A percentile compares a stretch with the other conserved stretches of the same genome.
Conservation (phyloP, 2,888 invertebrate genomes). For the Platerodrilus igneus region DNA sequence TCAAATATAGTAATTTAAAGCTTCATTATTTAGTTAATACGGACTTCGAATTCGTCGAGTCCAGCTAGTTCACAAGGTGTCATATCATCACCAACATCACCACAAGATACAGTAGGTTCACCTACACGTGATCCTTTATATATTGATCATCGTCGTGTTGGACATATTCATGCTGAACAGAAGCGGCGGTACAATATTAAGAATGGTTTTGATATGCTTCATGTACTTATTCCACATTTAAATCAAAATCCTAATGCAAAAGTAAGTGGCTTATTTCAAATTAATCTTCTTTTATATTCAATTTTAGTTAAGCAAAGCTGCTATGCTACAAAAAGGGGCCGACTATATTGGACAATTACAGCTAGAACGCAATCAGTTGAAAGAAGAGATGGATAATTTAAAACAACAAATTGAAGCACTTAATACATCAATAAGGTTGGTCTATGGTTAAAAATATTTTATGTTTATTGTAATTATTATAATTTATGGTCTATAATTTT, state of each 20-base stretch:
- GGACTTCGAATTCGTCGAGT: constrained; percentile 44
- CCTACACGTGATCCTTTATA: constrained; percentile 52
- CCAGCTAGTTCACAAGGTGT: constrained; percentile 50
- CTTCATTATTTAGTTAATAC: constrained; percentile 27
- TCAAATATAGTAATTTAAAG: neutral
- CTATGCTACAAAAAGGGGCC: constrained; percentile 94
- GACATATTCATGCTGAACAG: constrained; percentile 94
- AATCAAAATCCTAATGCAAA: constrained; percentile 87
- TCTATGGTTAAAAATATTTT: constrained; percentile 8
- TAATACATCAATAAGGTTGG: constrained; percentile 84
- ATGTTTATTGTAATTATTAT: no score
- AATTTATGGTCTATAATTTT: no score
- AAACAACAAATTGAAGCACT: constrained; percentile 86
- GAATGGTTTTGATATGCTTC: constrained; percentile 91
- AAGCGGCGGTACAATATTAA: constrained; percentile 94
- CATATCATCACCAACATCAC: constrained; percentile 58
- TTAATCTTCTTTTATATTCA: constrained; percentile 14
- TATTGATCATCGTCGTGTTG: constrained; percentile 71
- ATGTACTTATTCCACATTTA: constrained; percentile 86
- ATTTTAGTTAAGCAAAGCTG: constrained; percentile 82
- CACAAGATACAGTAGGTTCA: constrained; percentile 48
- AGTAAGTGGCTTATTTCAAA: constrained; percentile 48
- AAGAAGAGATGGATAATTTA: constrained; percentile 85
- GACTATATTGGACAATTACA: constrained; percentile 90
- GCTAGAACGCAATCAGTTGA: constrained; percentile 76